Evolutionary conservation across 2,113 vertebrate species (phyloP), one percentile per base, ranked within the genome.

Genomic region (Tupaia tana): DNA sequence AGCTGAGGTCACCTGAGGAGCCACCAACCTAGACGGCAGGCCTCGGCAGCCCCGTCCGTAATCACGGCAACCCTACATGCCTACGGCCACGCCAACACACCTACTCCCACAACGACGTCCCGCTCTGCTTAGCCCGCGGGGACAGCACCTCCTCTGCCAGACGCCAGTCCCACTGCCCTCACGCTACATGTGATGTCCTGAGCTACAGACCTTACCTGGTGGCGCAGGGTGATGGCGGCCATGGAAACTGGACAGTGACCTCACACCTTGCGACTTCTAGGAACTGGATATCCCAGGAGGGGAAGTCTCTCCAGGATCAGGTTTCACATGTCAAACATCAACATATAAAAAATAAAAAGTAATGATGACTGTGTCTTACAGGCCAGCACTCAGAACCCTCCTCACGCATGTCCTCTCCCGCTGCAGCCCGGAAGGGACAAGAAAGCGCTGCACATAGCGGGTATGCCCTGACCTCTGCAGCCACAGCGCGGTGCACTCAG

Each of bases 331-430:
- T 67, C 67, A 93, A 93, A 85, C 29, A 52, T 89, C 66, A 86
- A 93, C 89, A 93, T 80, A 67, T 0, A 64, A 89, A 52, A 84
- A 54, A 88, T 34, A 56, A 82, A 88, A 77, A 54, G 63, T 70
- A 13, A 70, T 70, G 13, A 70, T 25, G 54, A 70, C 75, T 63
- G 31, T 22, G 63, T 77, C 2, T 85, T 25, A 83, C 9, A 34
- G 18, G 13, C 73, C 27, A 80, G 61, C 19, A 20, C 79, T 93
- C 25, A 73, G 58, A 89, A 73, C 15, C 52, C 43, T 18, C 9
- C 20, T 20, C 70, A 78, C 27, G 31, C 6, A 71, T 24, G 8
- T 15, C 61, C 66, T 67, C 29, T 89, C 64, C 69, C 64, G 79
- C 58, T 79, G 43, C 25, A 66, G n/a, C 85, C 25, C 59, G 58